Percentiles rank a stretch among this genome's conserved stretches.
Evolutionary conservation across 2,113 vertebrate species (phyloP).

Genomic region (Gallinago paraguaiae): DNA sequence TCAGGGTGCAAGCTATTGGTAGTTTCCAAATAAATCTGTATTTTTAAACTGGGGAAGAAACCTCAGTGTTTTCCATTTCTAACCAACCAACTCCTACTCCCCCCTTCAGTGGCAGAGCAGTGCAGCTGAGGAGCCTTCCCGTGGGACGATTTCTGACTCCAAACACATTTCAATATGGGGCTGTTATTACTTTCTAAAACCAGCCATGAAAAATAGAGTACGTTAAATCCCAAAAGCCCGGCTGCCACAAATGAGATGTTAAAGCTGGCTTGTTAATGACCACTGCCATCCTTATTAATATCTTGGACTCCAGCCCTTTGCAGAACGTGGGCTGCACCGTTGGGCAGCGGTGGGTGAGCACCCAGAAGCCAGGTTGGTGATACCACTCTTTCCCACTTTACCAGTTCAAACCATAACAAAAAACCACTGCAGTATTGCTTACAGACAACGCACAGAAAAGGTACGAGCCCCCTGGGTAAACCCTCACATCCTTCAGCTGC

Average conservation of each 20-base stretch:
- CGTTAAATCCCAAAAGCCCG: neutral
- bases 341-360: neutral
- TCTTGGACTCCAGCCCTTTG: too few species aligned
- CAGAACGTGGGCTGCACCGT: accelerated
- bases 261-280: neutral
- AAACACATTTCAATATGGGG: neutral
- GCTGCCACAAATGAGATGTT: accelerated
- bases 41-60: neutral
- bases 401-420: neutral
- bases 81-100: neutral
- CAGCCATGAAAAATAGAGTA: neutral
- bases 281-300: neutral
- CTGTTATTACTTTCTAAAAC: neutral
- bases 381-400: neutral
- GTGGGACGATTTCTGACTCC: neutral
- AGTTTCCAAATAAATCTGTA: neutral
- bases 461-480: neutral
- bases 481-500: neutral
- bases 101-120: neutral
- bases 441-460: accelerated
- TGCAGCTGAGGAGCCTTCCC: neutral
- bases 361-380: neutral
- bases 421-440: neutral
- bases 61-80: neutral
- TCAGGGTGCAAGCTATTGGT: neutral